Base-by-base conservation (phyloP, 2,888 invertebrate genomes). In the Hetaerina titia region DNA sequence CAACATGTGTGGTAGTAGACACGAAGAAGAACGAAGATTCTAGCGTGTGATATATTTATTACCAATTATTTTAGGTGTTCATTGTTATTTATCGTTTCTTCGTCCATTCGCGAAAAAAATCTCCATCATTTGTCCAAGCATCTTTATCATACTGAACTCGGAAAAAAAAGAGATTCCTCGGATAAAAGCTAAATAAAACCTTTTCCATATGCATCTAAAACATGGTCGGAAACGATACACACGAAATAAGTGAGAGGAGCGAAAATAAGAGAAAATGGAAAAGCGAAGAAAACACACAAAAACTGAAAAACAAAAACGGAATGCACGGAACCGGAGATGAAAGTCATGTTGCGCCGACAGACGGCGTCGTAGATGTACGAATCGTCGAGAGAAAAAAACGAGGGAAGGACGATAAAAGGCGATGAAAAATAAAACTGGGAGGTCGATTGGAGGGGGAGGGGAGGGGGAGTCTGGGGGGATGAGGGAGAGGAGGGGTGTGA, bases 271-370 rank as follows among this genome's bases (percentile, higher is more conserved):
- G 81, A 25, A 81, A 81, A 81, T 81, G 81, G 81, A 31, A 81
- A 81, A 81, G 81, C 81, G 31, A 31, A 81, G 58, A 74, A 92
- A 92, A n/a, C 64, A 22, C 45, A 22, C 25, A n/a, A 69, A 74
- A 22, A 56, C 56, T 22, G 69, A 31, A n/a, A 92, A 92, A 92
- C 45, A 19, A 69, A 74, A 22, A n/a, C 89, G 69, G 92, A 74
- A 92, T 92, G 92, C 92, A 90, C 90, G 64, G 90, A 69, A 31
- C 92, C 45, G 69, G 92, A 92, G 92, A 92, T 92, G 92, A 92
- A 92, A 92, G 92, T 92, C 92, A 92, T 92, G 92, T 92, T n/a
- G 92, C n/a, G 69, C 69, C 92, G 92, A 92, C 74, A 92, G 92
- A 92, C 69, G 92, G 56, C 92, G 92, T 92, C 92, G 56, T 57